Evolutionary conservation across 2,888 invertebrate species (phyloP).

Genomic region (Lasioglossum lativentre): DNA sequence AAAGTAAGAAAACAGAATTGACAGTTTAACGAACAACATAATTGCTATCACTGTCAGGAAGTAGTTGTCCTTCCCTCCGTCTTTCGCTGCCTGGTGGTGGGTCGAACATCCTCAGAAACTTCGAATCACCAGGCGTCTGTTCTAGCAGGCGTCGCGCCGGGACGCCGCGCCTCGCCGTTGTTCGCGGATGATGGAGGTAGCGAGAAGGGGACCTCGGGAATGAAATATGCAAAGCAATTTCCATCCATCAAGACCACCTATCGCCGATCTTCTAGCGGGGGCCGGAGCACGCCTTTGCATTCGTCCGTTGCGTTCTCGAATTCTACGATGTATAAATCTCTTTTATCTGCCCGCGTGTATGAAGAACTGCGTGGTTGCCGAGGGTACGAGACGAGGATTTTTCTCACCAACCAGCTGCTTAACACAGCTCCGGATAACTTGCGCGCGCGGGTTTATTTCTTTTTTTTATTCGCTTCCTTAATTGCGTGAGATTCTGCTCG

Average conservation of each 20-base stretch:
- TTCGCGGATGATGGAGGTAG: constrained; percentile 33
- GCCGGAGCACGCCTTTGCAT: constrained; percentile 37
- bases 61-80: background rate
- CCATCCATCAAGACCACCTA: constrained; percentile 66
- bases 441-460: background rate
- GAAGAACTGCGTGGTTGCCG: constrained; percentile 53
- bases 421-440: background rate
- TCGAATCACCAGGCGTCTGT: constrained; percentile 9
- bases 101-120: background rate
- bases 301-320: constrained; percentile 51
- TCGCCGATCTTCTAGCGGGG: constrained; percentile 57
- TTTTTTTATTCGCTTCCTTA: background rate
- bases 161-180: background rate
- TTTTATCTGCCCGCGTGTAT: constrained; percentile 56
- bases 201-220: constrained; percentile 19
- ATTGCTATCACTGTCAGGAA: background rate
- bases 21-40: background rate
- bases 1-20: too few relatives aligned
- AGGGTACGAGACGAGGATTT: constrained; percentile 14
- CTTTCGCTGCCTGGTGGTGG: background rate
- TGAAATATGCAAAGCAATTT: constrained; percentile 72
- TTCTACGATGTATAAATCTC: constrained; percentile 65
- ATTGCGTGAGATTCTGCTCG: background rate
- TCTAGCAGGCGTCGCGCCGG: constrained; percentile 22
- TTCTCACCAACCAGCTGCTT: background rate